phyloP scores from a whole-genome alignment of 2,888 invertebrate species.

The Nomada fucata region DNA sequence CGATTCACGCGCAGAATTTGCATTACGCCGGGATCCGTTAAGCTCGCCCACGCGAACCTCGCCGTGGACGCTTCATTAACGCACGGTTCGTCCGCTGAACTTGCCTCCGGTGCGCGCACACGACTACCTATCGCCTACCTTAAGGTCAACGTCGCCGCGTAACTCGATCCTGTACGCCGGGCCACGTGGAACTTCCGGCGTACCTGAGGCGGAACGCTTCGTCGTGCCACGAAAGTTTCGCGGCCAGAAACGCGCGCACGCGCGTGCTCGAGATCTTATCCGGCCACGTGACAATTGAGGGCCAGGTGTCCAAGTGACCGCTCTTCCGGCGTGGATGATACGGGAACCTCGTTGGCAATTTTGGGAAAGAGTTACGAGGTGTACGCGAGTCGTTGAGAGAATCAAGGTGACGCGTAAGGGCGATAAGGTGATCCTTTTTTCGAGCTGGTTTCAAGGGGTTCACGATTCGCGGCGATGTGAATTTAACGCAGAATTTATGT shows the following conservation, averaged over 20 bases:
- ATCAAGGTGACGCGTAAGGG: too few species aligned
- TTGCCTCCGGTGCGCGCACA: neutral
- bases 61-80: slow-evolving; percentile 44
- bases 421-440: too few species aligned
- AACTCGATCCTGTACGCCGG: slow-evolving; percentile 34
- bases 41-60: slow-evolving; percentile 47
- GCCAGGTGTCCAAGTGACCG: neutral
- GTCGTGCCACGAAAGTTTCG: neutral
- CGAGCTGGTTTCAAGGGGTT: too few species aligned
- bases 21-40: slow-evolving; percentile 45
- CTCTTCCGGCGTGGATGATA: neutral
- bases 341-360: neutral
- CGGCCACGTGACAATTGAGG: neutral
- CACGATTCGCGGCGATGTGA: too few species aligned
- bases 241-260: slow-evolving; percentile 6
- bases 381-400: too few species aligned
- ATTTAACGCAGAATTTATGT: too few species aligned
- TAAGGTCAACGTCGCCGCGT: slow-evolving; percentile 31
- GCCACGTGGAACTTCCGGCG: neutral
- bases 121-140: slow-evolving; percentile 32
- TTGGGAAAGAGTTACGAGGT: too few species aligned
- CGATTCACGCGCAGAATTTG: slow-evolving; percentile 53
- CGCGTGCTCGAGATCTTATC: slow-evolving; percentile 48
- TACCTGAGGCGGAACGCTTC: slow-evolving; percentile 4
- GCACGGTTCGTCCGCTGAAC: slow-evolving; percentile 20